These are phyloP conservation scores for Gobius niger DNA, from an alignment of 2,113 vertebrate species.

Conservation along the genomic window DNA sequence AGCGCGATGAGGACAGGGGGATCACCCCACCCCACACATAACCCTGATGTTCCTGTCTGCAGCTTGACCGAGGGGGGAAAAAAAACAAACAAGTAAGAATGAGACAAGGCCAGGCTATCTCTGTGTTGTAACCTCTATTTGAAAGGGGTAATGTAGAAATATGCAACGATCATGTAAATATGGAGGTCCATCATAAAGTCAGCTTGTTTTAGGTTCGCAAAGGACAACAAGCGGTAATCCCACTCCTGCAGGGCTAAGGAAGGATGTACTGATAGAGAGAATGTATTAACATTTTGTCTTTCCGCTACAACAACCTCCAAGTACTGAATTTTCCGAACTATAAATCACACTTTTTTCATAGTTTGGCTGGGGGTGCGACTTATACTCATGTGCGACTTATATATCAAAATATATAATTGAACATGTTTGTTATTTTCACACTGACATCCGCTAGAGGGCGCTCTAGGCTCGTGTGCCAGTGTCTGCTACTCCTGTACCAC, in stretches of 20 bases:
- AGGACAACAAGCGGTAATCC: constrained; percentile 57
- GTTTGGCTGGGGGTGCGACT: too few relatives aligned
- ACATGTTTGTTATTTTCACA: too few relatives aligned
- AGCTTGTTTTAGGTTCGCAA: constrained; percentile 57
- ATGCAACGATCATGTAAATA: constrained; percentile 43
- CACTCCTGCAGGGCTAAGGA: constrained; percentile 32
- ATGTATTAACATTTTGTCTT: constrained; percentile 1
- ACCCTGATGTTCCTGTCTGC: constrained; percentile 27
- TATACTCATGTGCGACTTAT: too few relatives aligned
- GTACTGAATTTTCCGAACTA: not conserved
- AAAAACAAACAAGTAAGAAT: constrained; percentile 37
- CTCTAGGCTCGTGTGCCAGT: too few relatives aligned
- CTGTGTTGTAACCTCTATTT: constrained; percentile 53
- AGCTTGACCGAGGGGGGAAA: constrained; percentile 26
- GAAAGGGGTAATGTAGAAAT: constrained; percentile 49
- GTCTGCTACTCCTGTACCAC: too few relatives aligned
- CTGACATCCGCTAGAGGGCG: too few relatives aligned
- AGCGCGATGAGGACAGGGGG: constrained; percentile 26
- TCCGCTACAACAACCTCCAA: constrained; percentile 11
- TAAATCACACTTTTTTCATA: too few relatives aligned
- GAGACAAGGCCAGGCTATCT: constrained; percentile 62
- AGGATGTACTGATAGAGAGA: constrained; percentile 33
- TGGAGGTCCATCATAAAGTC: constrained; percentile 49
- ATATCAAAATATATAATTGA: too few relatives aligned
- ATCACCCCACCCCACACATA: constrained; percentile 24